Base-by-base conservation (phyloP, 2,797 vertebrate genomes). In the Chaunax sp. region DNA sequence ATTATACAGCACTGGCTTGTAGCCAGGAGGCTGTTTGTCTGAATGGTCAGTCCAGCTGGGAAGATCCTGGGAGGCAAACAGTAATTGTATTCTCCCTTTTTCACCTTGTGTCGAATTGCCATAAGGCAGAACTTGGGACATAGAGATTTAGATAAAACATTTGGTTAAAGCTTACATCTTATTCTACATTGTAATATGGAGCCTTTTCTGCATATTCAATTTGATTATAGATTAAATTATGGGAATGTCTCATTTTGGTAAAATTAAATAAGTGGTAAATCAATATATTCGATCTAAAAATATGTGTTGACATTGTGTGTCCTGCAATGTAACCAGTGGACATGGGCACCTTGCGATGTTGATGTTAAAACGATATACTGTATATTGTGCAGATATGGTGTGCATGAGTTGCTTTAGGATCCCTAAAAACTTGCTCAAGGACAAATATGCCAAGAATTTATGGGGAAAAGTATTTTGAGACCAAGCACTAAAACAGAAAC, bases 21-120 rank as follows among this genome's bases (percentile, higher is more conserved):
- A 38, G 51, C 73, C 56, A 77, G 38, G n/a, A 2, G 53, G 25
- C 33, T 63, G 49, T 45, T 61, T 18, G 25, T 59, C 43, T 66
- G 33, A 65, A 49, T 41, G 52, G 16, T 22, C 41, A 20, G 44
- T 63, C 69, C 44, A 66, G 72, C 45, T 56, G 38, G 62, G 40
- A 64, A 33, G 18, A 33, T 53, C 40, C 28, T 40, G 14, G 49
- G 38, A 22, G 25, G 9, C 18, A 65, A 47, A 56, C 25, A 25
- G n/a, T 8, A 50, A 60, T 28, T 22, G 54, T 28, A 33, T 20
- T 13, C 12, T 43, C 46, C 23, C 20, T 37, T 41, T 18, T 46
- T 52, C n/a, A 64, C n/a, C 47, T 19, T n/a, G n/a, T 51, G 28
- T 22, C 40, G 30, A 13, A 22, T 11, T 22, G 23, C 16, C 6